Percentiles rank a stretch among this genome's conserved stretches.
Evolutionary conservation across 2,113 vertebrate genomes (phyloP).

Genomic region (Solea solea): DNA sequence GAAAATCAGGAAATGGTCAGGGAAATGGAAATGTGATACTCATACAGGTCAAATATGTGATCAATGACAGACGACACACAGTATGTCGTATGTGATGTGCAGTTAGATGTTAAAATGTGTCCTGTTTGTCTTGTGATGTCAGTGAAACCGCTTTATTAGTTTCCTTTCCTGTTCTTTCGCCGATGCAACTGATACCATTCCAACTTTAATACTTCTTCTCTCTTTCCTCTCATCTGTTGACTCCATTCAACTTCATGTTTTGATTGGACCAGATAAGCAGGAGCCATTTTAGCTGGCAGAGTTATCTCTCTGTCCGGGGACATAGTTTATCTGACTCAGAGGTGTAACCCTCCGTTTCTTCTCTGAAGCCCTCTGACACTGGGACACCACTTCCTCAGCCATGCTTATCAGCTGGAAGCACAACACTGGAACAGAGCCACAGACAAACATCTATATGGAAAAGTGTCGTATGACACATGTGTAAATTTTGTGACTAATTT

Average conservation of each 20-base stretch:
- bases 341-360: slow-evolving; percentile 73
- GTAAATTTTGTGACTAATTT: no score
- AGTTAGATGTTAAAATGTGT: neutral
- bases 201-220: neutral
- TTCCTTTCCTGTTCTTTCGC: neutral
- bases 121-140: neutral
- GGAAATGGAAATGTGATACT: neutral
- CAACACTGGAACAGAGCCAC: slow-evolving; percentile 62
- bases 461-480: neutral
- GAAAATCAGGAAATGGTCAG: neutral
- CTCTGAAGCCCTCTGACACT: slow-evolving; percentile 71
- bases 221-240: neutral
- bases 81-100: neutral
- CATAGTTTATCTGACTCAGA: slow-evolving; percentile 67
- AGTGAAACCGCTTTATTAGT: no score
- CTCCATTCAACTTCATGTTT: slow-evolving; percentile 31
- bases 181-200: neutral
- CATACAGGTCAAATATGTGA: neutral
- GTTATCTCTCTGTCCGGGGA: slow-evolving; percentile 28
- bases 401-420: slow-evolving; percentile 83
- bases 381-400: slow-evolving; percentile 83
- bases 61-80: neutral
- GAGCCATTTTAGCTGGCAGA: slow-evolving; percentile 24
- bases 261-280: slow-evolving; percentile 49
- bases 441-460: slow-evolving; percentile 35